Percentiles rank a stretch among this genome's conserved stretches.
Evolutionary conservation across 2,113 vertebrate genomes (phyloP).

Genomic region (Ammodytes dubius): DNA sequence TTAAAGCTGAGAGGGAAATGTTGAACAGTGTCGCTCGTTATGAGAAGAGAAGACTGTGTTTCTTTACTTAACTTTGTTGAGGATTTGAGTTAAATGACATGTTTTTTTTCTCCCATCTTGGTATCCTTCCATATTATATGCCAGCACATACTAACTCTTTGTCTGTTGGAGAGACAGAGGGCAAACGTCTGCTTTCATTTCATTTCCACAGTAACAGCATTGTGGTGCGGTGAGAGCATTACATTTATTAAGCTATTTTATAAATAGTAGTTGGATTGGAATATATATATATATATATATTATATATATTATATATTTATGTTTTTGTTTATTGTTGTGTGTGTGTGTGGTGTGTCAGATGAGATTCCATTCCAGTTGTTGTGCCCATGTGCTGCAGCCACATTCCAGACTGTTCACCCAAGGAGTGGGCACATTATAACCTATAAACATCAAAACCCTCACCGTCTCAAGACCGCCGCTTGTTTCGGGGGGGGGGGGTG

Average conservation of each 20-base stretch:
- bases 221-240: conserved; percentile 60
- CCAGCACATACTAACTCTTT: conserved; percentile 49
- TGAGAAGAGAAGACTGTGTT: conserved; percentile 56
- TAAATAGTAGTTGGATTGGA: conserved; percentile 76
- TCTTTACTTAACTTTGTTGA: conserved; percentile 63
- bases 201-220: conserved; percentile 56
- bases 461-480: conserved; percentile 39
- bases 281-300: conserved; percentile 60
- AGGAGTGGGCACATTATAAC: conserved; percentile 78
- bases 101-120: conserved; percentile 42
- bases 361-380: conserved; percentile 69
- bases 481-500: conserved; percentile 50
- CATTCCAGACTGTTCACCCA: conserved; percentile 63
- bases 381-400: conserved; percentile 72
- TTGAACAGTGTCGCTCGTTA: conserved; percentile 52
- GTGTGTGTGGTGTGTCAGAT: conserved; percentile 76
- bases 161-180: conserved; percentile 72
- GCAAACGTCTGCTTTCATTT: conserved; percentile 79
- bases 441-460: conserved; percentile 79
- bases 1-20: conserved; percentile 51
- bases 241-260: conserved; percentile 82
- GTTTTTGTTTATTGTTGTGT: no score
- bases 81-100: conserved; percentile 67
- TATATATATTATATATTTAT: no score
- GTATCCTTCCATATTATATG: conserved; percentile 59